Conservation (phyloP, 1,140 invertebrate species). For the Lepidurus apus region DNA sequence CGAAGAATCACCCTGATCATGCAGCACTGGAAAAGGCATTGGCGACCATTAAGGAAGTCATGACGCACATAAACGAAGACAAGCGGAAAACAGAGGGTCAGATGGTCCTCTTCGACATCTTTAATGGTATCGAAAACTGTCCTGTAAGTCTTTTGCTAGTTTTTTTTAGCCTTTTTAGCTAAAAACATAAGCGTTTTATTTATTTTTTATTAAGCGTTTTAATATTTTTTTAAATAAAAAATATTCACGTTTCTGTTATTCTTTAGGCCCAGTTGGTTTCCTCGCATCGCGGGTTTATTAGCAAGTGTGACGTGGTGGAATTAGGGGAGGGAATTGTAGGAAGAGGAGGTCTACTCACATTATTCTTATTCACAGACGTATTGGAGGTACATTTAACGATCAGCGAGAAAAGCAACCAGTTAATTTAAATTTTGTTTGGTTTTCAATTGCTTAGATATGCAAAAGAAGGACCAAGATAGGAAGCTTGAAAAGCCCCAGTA, state of each 20-base stretch:
- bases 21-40: slow-evolving; percentile 75
- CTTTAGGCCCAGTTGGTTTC: slow-evolving; percentile 76
- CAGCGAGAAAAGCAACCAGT: background rate
- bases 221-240: slow-evolving; percentile 27
- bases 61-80: slow-evolving; percentile 94
- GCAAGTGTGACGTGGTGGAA: slow-evolving; percentile 81
- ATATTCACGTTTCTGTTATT: background rate
- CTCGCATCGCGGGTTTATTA: slow-evolving; percentile 81
- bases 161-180: background rate
- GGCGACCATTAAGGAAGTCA: slow-evolving; percentile 82
- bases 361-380: slow-evolving; percentile 91
- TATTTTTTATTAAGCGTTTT: slow-evolving; percentile 29
- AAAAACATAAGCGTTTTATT: background rate
- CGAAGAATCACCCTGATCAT: slow-evolving; percentile 77
- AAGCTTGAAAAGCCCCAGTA: slow-evolving; percentile 43
- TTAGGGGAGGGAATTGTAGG: slow-evolving; percentile 77
- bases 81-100: slow-evolving; percentile 92
- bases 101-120: slow-evolving; percentile 92
- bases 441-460: slow-evolving; percentile 49
- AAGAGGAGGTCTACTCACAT: slow-evolving; percentile 74
- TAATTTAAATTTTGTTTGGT: slow-evolving; percentile 26
- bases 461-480: slow-evolving; percentile 72
- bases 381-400: slow-evolving; percentile 64
- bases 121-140: slow-evolving; percentile 96
- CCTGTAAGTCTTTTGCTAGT: slow-evolving; percentile 57